Base-by-base conservation (phyloP, 2,888 invertebrate species). In the Blomia tropicalis region DNA sequence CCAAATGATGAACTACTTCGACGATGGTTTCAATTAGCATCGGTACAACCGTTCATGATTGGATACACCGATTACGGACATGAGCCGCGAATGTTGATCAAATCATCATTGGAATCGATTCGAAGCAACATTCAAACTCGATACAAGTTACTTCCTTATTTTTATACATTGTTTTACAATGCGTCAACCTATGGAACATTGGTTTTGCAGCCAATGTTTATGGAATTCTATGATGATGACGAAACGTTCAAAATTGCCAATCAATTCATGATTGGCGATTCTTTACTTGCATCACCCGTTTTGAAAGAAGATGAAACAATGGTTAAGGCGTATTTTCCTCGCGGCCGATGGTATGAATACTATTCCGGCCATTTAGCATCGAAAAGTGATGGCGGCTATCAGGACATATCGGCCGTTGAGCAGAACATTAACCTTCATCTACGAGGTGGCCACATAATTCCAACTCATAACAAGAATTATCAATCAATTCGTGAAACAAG, bases 1-100 rank as follows among this genome's bases (percentile, higher is more conserved):
- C 31, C n/a, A 17, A 31, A 43, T 4, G 56, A 17, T 41, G 75
- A 81, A 43, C 74, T 88, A 19, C 88, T 88, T 75, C 81, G 80
- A 70, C 78, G 88, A 0, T 89, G 88, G 88, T 82, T 82, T 79
- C 85, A 87, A 72, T 78, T 89, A 4, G 88, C 88, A 0, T 87
- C 88, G 0, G 88, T 88, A 75, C 88, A 88, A 71, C 87, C 88
- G 0, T 88, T 88, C 75, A 75, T 81, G 36, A 75, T 77, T 66
- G 67, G 54, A 11, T 58, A 63, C 32, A 44, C 59, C 19, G 67
- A 63, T 60, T 79, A 79, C 0, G 75, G 73, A 63, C 19, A 78
- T 70, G 75, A 79, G 69, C 79, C 80, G 29, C 44, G 76, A 47
- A 84, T 86, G 22, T 79, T 82, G 14, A 74, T 17, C 1, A 14